A percentile compares a stretch with the other conserved stretches of the same genome.
phyloP scores from a whole-genome alignment of 2,797 vertebrate genomes.

The Coreius guichenoti region DNA sequence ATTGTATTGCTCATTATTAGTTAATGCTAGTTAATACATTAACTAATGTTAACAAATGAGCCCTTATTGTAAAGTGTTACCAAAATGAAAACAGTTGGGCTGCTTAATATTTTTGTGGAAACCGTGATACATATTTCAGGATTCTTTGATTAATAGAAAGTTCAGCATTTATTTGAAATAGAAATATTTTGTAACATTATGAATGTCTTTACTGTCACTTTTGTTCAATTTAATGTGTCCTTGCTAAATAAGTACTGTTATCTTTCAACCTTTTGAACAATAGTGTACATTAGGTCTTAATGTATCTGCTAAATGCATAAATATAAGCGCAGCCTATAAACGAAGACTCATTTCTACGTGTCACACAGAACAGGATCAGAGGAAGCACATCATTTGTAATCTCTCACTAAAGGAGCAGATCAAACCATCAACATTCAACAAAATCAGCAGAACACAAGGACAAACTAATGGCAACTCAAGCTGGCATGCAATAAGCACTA shows the following conservation, averaged over 20 bases:
- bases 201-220: background rate
- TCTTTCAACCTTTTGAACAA: too few species aligned
- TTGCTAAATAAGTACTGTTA: background rate
- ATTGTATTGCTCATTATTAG: too few species aligned
- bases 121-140: background rate
- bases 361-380: background rate
- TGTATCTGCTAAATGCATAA: background rate
- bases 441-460: background rate
- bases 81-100: background rate
- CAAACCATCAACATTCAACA: background rate
- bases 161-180: too few species aligned
- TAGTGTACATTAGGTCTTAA: background rate
- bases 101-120: background rate
- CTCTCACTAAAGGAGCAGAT: background rate
- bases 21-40: too few species aligned
- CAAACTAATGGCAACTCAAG: background rate
- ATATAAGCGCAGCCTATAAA: background rate
- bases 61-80: too few species aligned
- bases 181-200: background rate
- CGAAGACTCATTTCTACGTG: background rate
- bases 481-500: background rate
- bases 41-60: too few species aligned
- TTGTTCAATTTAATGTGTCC: background rate
- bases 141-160: background rate
- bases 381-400: background rate